Conservation (phyloP, 2,113 vertebrate genomes). For the Ellobius talpinus region DNA sequence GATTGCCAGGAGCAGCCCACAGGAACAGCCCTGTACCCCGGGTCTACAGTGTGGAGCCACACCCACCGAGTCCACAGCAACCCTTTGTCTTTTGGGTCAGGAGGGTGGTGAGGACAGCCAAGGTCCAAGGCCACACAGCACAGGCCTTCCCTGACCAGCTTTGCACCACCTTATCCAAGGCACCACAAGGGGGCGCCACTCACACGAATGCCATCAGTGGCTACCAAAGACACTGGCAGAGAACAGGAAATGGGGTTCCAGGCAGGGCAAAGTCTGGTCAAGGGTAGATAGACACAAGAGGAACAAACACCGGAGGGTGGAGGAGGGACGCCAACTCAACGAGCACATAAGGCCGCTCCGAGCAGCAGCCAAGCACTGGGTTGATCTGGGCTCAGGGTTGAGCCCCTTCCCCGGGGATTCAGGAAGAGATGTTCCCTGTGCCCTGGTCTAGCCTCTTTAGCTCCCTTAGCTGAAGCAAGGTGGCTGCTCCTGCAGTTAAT, state of each 20-base stretch:
- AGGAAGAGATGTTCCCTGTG: not conserved
- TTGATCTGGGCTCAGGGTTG: not conserved
- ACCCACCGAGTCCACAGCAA: not conserved
- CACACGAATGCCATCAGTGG: accelerated
- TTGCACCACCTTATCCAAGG: not conserved
- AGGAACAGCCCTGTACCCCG: not conserved
- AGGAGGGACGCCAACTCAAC: accelerated
- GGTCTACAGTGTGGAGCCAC: not conserved
- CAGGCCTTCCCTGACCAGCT: not conserved
- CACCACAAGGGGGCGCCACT: not conserved
- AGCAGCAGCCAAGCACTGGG: not conserved
- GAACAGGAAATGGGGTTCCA: not conserved
- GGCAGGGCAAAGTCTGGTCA: not conserved
- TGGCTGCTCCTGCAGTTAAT: not conserved
- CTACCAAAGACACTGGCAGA: no score
- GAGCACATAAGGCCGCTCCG: not conserved
- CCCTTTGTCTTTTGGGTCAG: not conserved
- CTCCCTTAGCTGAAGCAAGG: not conserved
- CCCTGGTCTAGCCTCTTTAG: not conserved
- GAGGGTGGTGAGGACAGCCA: not conserved
- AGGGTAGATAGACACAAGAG: not conserved
- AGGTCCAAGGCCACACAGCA: no score
- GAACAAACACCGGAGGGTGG: not conserved
- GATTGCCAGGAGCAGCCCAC: not conserved
- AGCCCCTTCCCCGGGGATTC: not conserved